These are phyloP conservation scores for Acrocephalus arundinaceus DNA, from an alignment of 2,113 vertebrate genomes.

Conservation along the genomic window DNA sequence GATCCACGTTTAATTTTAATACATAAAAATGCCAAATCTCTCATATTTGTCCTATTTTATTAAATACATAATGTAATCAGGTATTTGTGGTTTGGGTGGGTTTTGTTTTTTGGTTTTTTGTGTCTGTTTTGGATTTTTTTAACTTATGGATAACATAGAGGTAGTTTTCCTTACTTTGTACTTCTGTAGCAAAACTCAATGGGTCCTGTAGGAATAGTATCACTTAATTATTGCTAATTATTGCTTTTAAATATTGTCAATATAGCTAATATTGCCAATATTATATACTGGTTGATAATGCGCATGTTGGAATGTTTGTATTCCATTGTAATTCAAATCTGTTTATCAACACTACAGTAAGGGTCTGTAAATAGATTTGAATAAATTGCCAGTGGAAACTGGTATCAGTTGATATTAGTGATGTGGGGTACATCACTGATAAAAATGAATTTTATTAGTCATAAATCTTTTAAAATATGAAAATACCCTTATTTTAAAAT, in stretches of 20 bases:
- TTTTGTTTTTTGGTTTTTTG: background rate
- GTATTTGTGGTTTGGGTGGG: background rate
- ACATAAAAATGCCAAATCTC: accelerated
- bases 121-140: background rate
- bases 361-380: background rate
- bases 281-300: background rate
- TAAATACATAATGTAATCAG: background rate
- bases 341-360: background rate
- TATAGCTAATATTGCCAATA: background rate
- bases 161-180: background rate
- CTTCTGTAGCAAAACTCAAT: background rate
- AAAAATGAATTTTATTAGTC: background rate
- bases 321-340: background rate
- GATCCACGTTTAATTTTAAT: background rate
- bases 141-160: background rate
- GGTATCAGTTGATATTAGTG: background rate
- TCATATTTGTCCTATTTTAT: background rate
- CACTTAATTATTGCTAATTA: background rate
- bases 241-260: background rate
- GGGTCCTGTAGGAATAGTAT: background rate
- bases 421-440: background rate
- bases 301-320: background rate
- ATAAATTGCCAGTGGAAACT: background rate
- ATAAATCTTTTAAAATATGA: background rate
- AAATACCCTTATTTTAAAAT: background rate